phyloP scores from a whole-genome alignment of 2,888 invertebrate species.

The Cerceris ruficornis region DNA sequence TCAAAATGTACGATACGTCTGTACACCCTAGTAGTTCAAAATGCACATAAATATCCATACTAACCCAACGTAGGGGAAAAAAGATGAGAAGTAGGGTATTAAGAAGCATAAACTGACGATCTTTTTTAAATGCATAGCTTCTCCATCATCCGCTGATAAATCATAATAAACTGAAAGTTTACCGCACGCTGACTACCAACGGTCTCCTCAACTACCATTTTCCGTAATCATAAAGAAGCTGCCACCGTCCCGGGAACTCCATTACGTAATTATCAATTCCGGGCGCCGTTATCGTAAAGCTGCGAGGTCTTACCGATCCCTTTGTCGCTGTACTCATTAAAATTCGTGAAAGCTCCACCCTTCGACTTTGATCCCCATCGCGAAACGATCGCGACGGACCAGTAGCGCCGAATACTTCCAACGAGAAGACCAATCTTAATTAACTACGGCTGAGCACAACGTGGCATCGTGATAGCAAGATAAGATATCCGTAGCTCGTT shows the following conservation, averaged over 20 bases:
- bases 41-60: slow-evolving; percentile 9
- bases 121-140: slow-evolving; percentile 13
- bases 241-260: not conserved
- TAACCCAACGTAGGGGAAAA: not conserved
- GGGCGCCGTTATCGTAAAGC: not conserved
- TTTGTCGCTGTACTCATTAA: slow-evolving; percentile 21
- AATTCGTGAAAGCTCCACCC: slow-evolving; percentile 14
- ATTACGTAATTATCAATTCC: slow-evolving; percentile 26
- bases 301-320: slow-evolving; percentile 7
- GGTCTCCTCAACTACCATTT: not conserved
- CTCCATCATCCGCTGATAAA: slow-evolving; percentile 15
- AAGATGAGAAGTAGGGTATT: not conserved
- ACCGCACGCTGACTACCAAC: not conserved
- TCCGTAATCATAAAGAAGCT: not conserved
- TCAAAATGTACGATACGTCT: not conserved
- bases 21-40: not conserved
- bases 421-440: slow-evolving; percentile 27
- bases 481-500: slow-evolving; percentile 40
- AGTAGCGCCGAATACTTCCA: slow-evolving; percentile 14
- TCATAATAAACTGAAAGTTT: not conserved
- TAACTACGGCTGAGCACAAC: slow-evolving; percentile 13
- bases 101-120: slow-evolving; percentile 1
- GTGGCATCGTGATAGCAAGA: not conserved
- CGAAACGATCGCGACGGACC: not conserved
- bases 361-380: slow-evolving; percentile 32